Conservation (phyloP, 2,888 invertebrate species). For the Molanna angustata region DNA sequence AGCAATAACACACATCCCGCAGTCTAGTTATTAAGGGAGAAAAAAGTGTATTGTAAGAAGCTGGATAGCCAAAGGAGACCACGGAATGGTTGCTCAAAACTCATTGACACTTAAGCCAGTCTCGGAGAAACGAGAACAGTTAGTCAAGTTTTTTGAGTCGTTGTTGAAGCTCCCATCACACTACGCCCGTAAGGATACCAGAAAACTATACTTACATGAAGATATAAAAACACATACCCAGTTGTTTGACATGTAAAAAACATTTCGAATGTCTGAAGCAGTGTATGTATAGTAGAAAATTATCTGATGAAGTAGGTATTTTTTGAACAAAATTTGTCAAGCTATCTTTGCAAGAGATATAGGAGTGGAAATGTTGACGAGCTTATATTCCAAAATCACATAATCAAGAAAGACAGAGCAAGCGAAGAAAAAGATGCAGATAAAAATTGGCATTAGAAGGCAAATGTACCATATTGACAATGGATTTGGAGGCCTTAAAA, state of each 20-base stretch:
- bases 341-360: background rate
- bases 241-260: constrained; percentile 3
- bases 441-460: background rate
- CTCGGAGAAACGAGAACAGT: constrained; percentile 1
- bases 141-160: background rate
- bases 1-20: no score
- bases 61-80: constrained; percentile 3
- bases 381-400: background rate
- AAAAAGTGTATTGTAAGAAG: background rate
- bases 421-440: constrained; percentile 4
- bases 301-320: constrained; percentile 1
- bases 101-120: background rate
- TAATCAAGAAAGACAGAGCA: constrained; percentile 1
- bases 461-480: constrained; percentile 1
- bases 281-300: background rate
- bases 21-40: no score
- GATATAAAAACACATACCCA: constrained; percentile 4
- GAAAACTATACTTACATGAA: background rate
- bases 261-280: background rate
- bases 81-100: constrained; percentile 4
- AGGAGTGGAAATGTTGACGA: background rate
- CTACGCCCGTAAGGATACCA: constrained; percentile 1
- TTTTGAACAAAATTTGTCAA: constrained; percentile 1
- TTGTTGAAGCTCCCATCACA: background rate
- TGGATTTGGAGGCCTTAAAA: constrained; percentile 4